phyloP scores from a whole-genome alignment of 2,888 invertebrate species.

The Acanthosepion esculentum region DNA sequence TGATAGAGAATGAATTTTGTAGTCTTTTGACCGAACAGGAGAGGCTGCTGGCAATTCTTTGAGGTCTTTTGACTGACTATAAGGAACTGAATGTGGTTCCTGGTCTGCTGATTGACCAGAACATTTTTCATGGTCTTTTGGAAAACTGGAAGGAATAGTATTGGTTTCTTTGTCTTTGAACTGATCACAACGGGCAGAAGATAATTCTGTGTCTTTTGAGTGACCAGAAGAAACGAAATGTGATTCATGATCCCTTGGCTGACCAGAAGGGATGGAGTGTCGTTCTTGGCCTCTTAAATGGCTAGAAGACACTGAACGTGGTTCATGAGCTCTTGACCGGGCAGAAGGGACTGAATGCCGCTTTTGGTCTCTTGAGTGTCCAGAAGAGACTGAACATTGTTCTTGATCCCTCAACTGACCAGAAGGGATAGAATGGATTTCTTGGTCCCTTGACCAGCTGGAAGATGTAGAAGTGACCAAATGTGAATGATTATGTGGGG shows the following conservation, averaged over 20 bases:
- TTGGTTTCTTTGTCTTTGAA: not conserved
- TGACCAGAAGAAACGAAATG: not conserved
- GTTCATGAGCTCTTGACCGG: not conserved
- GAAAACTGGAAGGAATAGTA: constrained; percentile 33
- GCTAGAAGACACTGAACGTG: not conserved
- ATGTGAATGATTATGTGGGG: constrained; percentile 36
- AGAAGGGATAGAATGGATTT: constrained; percentile 33
- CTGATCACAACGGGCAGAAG: not conserved
- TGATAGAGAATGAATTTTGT: not conserved
- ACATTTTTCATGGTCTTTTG: not conserved
- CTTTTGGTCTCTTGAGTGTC: not conserved
- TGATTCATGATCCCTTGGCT: not conserved
- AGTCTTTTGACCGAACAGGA: not conserved
- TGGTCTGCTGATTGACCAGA: not conserved
- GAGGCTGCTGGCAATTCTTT: not conserved
- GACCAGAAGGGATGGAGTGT: not conserved
- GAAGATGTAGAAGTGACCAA: not conserved
- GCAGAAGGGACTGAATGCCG: not conserved
- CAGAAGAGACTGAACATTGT: not conserved
- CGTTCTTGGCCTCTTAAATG: not conserved
- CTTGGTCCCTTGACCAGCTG: constrained; percentile 22
- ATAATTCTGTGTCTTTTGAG: not conserved
- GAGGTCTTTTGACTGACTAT: not conserved
- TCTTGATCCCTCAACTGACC: not conserved
- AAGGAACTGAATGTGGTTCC: constrained; percentile 6